These are phyloP conservation scores for Hippocampus mohnikei DNA, from an alignment of 2,113 vertebrate genomes.

Conservation along the genomic window DNA sequence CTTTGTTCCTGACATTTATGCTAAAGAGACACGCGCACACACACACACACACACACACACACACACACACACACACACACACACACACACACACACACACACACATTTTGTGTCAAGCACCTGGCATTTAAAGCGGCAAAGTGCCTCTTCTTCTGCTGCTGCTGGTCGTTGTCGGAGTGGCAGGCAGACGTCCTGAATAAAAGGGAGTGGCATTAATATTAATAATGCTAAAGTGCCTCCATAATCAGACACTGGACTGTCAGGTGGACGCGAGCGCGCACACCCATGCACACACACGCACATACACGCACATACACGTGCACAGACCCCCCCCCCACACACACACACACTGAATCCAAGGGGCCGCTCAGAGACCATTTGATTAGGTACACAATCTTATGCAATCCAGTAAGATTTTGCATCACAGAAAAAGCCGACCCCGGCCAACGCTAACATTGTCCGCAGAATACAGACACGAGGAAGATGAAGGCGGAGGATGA, in stretches of 20 bases:
- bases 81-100: constrained; percentile 33
- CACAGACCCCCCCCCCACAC: not conserved
- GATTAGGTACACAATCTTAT: not conserved
- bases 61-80: constrained; percentile 30
- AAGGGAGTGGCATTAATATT: constrained; percentile 79
- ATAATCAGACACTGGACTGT: constrained; percentile 13
- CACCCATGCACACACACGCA: not conserved
- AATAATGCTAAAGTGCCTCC: constrained; percentile 64
- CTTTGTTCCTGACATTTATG: constrained; percentile 48
- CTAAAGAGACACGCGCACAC: constrained; percentile 30
- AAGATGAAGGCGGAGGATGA: too few species aligned
- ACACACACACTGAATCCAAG: not conserved
- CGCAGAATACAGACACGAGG: too few species aligned
- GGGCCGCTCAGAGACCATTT: not conserved
- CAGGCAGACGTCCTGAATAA: constrained; percentile 79
- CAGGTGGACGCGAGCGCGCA: constrained; percentile 1
- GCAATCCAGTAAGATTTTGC: not conserved
- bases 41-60: constrained; percentile 32
- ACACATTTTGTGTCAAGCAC: constrained; percentile 49
- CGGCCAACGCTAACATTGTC: too few species aligned
- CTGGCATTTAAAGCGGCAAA: constrained; percentile 68
- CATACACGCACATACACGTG: not conserved
- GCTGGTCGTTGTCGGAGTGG: constrained; percentile 50
- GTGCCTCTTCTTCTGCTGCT: constrained; percentile 46
- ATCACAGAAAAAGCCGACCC: not conserved